Percentiles rank a stretch among this genome's conserved stretches.
phyloP scores from a whole-genome alignment of 1,140 invertebrate species.

The Caerostris darwini region DNA sequence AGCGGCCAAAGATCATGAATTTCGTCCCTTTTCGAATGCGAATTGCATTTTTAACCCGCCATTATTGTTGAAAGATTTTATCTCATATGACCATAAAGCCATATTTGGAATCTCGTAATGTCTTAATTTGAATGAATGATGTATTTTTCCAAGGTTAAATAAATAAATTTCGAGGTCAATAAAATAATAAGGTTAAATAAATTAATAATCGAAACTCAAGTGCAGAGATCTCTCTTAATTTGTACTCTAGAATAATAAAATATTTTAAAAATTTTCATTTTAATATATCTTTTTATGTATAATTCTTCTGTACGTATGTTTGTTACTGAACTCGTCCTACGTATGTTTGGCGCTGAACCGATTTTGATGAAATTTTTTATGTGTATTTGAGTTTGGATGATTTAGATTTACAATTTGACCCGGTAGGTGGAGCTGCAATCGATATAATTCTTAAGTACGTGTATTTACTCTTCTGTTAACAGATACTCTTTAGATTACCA shows the following conservation, averaged over 20 bases:
- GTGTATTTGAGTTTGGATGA: too few species aligned
- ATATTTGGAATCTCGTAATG: background rate
- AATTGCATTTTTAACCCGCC: background rate
- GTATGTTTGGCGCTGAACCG: too few species aligned
- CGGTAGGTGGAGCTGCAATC: too few species aligned
- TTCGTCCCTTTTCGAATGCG: background rate
- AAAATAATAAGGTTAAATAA: background rate
- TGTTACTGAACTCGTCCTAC: too few species aligned
- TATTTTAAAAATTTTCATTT: background rate
- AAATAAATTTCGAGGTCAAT: too few species aligned
- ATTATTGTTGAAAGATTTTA: background rate
- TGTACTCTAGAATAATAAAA: background rate
- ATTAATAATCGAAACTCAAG: background rate
- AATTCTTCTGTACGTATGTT: too few species aligned
- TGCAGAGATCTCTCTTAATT: background rate
- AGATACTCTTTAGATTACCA: too few species aligned
- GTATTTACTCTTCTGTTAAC: too few species aligned
- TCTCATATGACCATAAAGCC: background rate
- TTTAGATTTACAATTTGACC: too few species aligned
- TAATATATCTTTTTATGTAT: background rate
- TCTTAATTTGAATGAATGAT: background rate
- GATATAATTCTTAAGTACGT: too few species aligned
- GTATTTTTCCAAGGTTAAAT: background rate
- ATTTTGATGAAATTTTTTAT: too few species aligned
- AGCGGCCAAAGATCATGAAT: background rate